phyloP scores from a whole-genome alignment of 2,888 invertebrate genomes.

The Stenotaenia linearis region DNA sequence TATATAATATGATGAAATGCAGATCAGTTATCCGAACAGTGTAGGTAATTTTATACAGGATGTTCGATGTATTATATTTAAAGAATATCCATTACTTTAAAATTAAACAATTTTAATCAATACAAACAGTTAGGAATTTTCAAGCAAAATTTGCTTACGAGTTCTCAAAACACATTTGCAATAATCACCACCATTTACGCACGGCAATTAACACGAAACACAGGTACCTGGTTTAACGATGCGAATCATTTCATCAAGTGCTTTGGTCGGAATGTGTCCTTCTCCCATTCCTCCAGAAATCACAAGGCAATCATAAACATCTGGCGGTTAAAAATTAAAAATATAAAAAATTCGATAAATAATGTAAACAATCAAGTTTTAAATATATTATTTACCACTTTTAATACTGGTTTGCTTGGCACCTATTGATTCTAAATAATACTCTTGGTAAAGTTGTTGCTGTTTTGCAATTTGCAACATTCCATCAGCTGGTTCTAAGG shows the following conservation, averaged over 20 bases:
- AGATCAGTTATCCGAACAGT: too few species aligned
- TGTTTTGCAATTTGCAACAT: conserved; percentile 43
- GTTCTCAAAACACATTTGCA: not conserved
- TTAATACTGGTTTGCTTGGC: conserved; percentile 32
- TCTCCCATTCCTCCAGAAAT: conserved; percentile 45
- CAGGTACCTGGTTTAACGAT: conserved; percentile 44
- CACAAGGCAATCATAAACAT: conserved; percentile 42
- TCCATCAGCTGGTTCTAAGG: conserved; percentile 44
- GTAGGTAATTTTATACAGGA: too few species aligned
- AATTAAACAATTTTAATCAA: too few species aligned
- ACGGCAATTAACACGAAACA: conserved; percentile 13
- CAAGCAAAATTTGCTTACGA: not conserved
- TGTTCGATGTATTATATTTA: too few species aligned
- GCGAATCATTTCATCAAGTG: conserved; percentile 43
- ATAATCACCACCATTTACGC: not conserved
- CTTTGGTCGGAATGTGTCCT: conserved; percentile 44
- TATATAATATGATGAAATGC: too few species aligned
- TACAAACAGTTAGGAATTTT: not conserved
- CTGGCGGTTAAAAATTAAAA: conserved; percentile 37
- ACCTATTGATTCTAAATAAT: conserved; percentile 40
- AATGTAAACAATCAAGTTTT: not conserved
- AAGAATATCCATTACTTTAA: not conserved
- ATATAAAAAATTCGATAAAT: not conserved
- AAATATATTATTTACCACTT: not conserved
- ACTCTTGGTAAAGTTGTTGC: conserved; percentile 42